phyloP scores from a whole-genome alignment of 2,888 invertebrate species.

The Clivina fossor region DNA sequence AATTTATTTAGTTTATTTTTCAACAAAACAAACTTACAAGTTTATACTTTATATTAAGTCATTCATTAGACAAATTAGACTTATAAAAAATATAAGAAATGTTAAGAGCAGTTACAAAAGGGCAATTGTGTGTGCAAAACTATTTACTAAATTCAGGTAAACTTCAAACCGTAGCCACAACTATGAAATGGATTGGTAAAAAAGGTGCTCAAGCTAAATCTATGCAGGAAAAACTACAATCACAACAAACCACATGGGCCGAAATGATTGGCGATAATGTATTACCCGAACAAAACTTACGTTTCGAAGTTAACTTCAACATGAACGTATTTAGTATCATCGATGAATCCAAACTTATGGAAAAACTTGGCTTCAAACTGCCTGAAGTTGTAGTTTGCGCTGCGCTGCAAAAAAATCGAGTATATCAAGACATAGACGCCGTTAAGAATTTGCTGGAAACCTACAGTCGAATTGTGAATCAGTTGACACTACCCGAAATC shows the following conservation, averaged over 20 bases:
- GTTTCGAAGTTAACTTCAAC: slow-evolving; percentile 69
- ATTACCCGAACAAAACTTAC: slow-evolving; percentile 66
- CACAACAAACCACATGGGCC: slow-evolving; percentile 64
- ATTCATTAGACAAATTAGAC: too few species aligned
- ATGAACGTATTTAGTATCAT: slow-evolving; percentile 66
- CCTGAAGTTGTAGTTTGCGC: slow-evolving; percentile 58
- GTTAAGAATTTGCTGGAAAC: slow-evolving; percentile 61
- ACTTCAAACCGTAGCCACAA: slow-evolving; percentile 15
- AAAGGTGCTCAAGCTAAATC: slow-evolving; percentile 15
- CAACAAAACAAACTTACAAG: too few species aligned
- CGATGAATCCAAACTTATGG: slow-evolving; percentile 74
- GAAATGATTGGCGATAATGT: slow-evolving; percentile 69
- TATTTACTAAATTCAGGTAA: neutral
- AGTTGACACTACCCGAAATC: slow-evolving; percentile 71
- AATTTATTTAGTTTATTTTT: too few species aligned
- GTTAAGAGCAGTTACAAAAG: too few species aligned
- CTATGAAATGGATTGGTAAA: slow-evolving; percentile 18
- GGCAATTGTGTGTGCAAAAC: too few species aligned
- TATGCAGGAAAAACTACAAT: slow-evolving; percentile 20
- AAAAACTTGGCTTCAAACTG: slow-evolving; percentile 65
- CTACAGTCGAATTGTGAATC: slow-evolving; percentile 66
- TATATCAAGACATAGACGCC: slow-evolving; percentile 67
- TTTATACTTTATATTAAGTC: too few species aligned
- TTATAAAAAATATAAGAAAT: too few species aligned
- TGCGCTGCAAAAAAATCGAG: slow-evolving; percentile 63